A percentile compares a stretch with the other conserved stretches of the same genome.
These are phyloP conservation scores for Machimus atricapillus DNA, from an alignment of 2,888 invertebrate species.

Conservation along the genomic window DNA sequence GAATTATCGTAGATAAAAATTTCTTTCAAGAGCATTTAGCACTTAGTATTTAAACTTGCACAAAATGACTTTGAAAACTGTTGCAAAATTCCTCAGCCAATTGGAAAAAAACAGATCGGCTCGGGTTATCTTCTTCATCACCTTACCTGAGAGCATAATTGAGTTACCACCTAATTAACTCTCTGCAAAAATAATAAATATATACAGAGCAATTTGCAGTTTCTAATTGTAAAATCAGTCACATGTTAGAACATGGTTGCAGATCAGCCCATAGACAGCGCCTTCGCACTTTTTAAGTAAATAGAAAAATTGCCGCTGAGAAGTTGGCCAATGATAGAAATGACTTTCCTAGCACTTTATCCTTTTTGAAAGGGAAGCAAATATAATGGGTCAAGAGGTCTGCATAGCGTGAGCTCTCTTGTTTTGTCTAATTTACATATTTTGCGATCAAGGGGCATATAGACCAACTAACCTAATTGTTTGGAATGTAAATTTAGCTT, in stretches of 20 bases:
- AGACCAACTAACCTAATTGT: slow-evolving; percentile 31
- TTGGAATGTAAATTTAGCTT: slow-evolving; percentile 30
- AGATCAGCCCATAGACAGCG: neutral
- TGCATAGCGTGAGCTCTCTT: neutral
- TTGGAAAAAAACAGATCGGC: neutral
- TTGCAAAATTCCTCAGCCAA: neutral
- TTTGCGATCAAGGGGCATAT: neutral
- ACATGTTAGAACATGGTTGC: neutral
- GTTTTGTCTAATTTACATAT: neutral
- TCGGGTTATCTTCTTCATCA: neutral
- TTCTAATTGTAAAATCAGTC: slow-evolving; percentile 3
- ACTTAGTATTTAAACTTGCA: neutral
- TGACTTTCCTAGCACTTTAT: neutral
- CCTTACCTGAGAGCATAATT: neutral
- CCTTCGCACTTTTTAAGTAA: neutral
- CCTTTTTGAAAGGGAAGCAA: neutral
- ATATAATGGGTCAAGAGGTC: neutral
- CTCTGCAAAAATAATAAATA: neutral
- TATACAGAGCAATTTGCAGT: neutral
- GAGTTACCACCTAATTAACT: slow-evolving; percentile 4
- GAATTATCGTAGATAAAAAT: neutral
- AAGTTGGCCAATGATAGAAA: neutral
- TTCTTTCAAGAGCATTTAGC: neutral
- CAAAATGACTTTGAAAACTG: neutral
- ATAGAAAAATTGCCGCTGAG: neutral